phyloP scores from a whole-genome alignment of 2,888 invertebrate genomes.

The Acanthosepion pharaonis region DNA sequence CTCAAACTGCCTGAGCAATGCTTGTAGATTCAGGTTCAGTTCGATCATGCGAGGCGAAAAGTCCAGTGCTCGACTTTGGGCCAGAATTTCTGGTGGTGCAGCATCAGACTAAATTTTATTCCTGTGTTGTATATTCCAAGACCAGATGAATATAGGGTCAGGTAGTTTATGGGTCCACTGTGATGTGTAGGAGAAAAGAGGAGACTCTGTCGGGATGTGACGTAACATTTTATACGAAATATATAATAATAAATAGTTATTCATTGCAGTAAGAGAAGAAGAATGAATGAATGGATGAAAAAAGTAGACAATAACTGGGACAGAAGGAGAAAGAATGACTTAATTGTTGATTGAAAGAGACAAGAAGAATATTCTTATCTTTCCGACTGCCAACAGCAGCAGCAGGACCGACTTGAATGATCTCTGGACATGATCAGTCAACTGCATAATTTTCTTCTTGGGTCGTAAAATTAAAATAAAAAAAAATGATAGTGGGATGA shows the following conservation, averaged over 20 bases:
- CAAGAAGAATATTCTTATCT: neutral
- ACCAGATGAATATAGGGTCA: neutral
- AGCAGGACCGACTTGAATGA: neutral
- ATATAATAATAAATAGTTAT: neutral
- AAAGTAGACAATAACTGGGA: no score
- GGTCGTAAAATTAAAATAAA: neutral
- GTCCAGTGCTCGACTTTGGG: conserved; percentile 52
- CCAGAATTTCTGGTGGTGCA: conserved; percentile 46
- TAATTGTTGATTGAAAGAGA: neutral
- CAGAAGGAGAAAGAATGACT: neutral
- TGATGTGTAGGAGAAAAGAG: neutral
- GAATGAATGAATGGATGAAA: neutral
- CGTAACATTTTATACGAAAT: neutral
- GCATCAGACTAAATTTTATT: conserved; percentile 41
- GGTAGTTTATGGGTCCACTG: conserved; percentile 1
- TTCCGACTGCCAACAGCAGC: neutral
- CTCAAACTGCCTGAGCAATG: conserved; percentile 81
- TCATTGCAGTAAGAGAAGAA: conserved; percentile 7
- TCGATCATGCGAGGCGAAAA: conserved; percentile 77
- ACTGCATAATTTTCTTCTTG: neutral
- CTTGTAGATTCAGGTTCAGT: conserved; percentile 80
- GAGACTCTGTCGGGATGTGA: neutral
- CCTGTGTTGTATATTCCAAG: conserved; percentile 25
- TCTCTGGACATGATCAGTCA: neutral
- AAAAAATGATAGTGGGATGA: no score